phyloP scores from a whole-genome alignment of 2,888 invertebrate genomes.

The Sarcophaga variegata region DNA sequence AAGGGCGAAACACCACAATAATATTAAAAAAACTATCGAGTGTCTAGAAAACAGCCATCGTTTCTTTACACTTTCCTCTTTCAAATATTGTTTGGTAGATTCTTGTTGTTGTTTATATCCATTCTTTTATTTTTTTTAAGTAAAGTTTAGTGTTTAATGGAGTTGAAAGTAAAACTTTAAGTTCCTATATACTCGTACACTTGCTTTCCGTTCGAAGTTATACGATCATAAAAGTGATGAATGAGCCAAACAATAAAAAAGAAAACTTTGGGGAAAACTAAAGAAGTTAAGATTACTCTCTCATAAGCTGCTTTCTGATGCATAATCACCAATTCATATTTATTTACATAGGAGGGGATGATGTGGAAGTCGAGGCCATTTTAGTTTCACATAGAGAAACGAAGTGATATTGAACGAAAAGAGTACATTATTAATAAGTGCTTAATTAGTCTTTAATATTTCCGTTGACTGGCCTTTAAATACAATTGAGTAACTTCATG shows the following conservation, averaged over 20 bases:
- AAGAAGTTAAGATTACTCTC: constrained; percentile 41
- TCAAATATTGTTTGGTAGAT: too few relatives aligned
- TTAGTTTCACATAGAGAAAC: too few relatives aligned
- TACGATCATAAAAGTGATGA: constrained; percentile 51
- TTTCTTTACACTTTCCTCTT: too few relatives aligned
- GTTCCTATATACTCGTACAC: constrained; percentile 14
- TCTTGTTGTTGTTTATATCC: neutral
- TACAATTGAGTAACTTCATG: too few relatives aligned
- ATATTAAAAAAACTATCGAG: neutral
- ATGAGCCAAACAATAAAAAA: constrained; percentile 45
- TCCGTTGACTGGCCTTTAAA: too few relatives aligned
- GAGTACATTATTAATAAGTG: too few relatives aligned
- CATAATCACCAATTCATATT: constrained; percentile 43
- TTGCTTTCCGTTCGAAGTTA: constrained; percentile 20
- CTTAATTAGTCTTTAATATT: too few relatives aligned
- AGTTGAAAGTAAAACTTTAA: constrained; percentile 49
- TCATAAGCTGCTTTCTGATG: constrained; percentile 34
- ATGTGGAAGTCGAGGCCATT: too few relatives aligned
- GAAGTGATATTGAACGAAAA: too few relatives aligned
- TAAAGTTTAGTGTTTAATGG: constrained; percentile 48
- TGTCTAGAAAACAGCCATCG: too few relatives aligned
- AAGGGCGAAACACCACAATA: too few relatives aligned
- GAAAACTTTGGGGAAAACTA: constrained; percentile 16
- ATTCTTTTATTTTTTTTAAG: neutral
- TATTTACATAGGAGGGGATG: constrained; percentile 1